Percentiles rank a stretch among this genome's conserved stretches.
Evolutionary conservation across 2,888 invertebrate species (phyloP).

Genomic region (Drosophila crucigera): DNA sequence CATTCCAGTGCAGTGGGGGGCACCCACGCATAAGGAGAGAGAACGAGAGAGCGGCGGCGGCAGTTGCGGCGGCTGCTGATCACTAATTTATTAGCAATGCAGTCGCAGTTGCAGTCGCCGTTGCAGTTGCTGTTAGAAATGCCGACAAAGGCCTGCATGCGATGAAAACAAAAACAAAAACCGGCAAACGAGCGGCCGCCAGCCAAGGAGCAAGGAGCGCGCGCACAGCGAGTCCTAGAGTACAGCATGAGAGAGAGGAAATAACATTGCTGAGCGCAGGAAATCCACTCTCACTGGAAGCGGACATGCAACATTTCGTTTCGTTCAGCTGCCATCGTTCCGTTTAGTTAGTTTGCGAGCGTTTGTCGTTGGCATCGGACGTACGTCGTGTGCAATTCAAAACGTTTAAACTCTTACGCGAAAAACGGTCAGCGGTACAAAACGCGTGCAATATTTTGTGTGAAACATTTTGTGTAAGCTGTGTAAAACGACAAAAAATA

Average conservation of each 20-base stretch:
- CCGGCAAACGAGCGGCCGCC: slow-evolving; percentile 46
- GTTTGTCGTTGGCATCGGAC: slow-evolving; percentile 78
- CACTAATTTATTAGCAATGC: slow-evolving; percentile 53
- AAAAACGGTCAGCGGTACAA: slow-evolving; percentile 23
- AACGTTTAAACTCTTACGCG: slow-evolving; percentile 24
- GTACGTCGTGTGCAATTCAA: slow-evolving; percentile 49
- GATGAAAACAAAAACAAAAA: slow-evolving; percentile 55
- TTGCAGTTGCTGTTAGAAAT: slow-evolving; percentile 36
- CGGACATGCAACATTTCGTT: slow-evolving; percentile 23
- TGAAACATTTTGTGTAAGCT: slow-evolving; percentile 15
- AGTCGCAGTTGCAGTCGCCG: slow-evolving; percentile 11
- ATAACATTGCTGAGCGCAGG: slow-evolving; percentile 13
- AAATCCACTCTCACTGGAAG: slow-evolving; percentile 50
- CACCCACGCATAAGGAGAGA: slow-evolving; percentile 17
- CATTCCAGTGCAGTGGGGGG: slow-evolving; percentile 11
- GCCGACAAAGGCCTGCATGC: slow-evolving; percentile 50
- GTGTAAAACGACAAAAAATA: not conserved
- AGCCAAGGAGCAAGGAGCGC: slow-evolving; percentile 39
- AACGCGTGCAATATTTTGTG: slow-evolving; percentile 25
- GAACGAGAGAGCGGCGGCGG: not conserved
- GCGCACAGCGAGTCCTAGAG: slow-evolving; percentile 24
- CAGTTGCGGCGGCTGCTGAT: slow-evolving; percentile 4
- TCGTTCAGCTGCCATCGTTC: slow-evolving; percentile 23
- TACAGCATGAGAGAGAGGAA: not conserved
- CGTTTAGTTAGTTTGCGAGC: slow-evolving; percentile 77